Evolutionary conservation across 2,888 invertebrate genomes (phyloP).

Genomic region (Anthophora plumipes): DNA sequence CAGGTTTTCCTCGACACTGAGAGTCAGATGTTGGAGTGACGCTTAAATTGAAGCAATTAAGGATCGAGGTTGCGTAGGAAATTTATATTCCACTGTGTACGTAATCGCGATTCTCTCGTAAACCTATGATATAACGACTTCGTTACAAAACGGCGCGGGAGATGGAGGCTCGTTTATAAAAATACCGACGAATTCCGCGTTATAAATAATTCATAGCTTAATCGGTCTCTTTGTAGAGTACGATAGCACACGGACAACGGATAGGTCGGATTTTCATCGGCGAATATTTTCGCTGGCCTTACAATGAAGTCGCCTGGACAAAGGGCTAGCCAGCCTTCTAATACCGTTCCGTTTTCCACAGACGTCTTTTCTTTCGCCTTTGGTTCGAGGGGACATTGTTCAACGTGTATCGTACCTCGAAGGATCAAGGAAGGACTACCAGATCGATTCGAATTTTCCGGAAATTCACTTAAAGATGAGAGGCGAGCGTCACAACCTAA

Average conservation of each 20-base stretch:
- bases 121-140: not conserved
- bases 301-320: constrained; percentile 71
- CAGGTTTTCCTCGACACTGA: too few relatives aligned
- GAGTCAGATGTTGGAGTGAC: too few relatives aligned
- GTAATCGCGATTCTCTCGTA: constrained; percentile 4
- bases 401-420: constrained; percentile 56
- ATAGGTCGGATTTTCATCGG: constrained; percentile 60
- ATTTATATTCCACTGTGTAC: too few relatives aligned
- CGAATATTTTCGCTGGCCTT: constrained; percentile 67
- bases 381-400: constrained; percentile 63
- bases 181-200: constrained; percentile 22
- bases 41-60: too few relatives aligned
- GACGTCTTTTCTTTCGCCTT: constrained; percentile 55
- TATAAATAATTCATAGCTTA: constrained; percentile 69
- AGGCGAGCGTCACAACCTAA: not conserved
- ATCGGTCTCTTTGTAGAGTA: constrained; percentile 59
- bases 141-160: not conserved
- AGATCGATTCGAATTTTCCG: constrained; percentile 51
- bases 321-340: constrained; percentile 64
- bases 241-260: constrained; percentile 59
- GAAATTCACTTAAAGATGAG: constrained; percentile 21
- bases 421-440: constrained; percentile 24
- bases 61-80: too few relatives aligned
- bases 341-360: constrained; percentile 57
- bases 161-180: constrained; percentile 34